Conservation (phyloP, 2,797 vertebrate species). For the Cynodonichthys magdalenae region DNA sequence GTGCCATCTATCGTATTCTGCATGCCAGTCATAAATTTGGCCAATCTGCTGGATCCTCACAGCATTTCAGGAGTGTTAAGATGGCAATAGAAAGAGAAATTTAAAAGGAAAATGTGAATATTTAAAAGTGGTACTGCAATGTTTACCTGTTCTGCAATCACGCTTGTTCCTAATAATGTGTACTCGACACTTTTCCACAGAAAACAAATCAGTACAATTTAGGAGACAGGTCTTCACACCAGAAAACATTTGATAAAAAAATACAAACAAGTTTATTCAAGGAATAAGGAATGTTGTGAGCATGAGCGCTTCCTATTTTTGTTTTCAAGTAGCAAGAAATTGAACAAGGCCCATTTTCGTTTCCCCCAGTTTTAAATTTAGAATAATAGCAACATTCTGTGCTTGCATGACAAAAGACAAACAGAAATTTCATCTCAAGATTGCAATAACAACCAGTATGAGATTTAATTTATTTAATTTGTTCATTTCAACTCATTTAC, state of each 20-base stretch:
- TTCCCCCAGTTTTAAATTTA: slow-evolving; percentile 2
- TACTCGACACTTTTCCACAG: neutral
- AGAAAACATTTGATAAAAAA: too few relatives aligned
- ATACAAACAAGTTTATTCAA: slow-evolving; percentile 28
- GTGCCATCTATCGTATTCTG: too few relatives aligned
- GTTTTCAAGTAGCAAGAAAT: slow-evolving; percentile 23
- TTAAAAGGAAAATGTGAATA: too few relatives aligned
- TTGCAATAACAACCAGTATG: slow-evolving; percentile 41
- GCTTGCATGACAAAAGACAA: neutral
- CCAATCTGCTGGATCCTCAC: too few relatives aligned
- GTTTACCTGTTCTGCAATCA: too few relatives aligned
- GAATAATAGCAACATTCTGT: slow-evolving; percentile 27
- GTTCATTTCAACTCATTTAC: slow-evolving; percentile 3
- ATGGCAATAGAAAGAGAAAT: too few relatives aligned
- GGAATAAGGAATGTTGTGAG: slow-evolving; percentile 11
- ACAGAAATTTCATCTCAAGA: slow-evolving; percentile 16
- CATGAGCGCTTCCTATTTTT: slow-evolving; percentile 14
- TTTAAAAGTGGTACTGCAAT: too few relatives aligned
- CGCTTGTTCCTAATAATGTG: too few relatives aligned
- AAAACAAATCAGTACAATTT: slow-evolving; percentile 27
- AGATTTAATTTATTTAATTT: slow-evolving; percentile 33
- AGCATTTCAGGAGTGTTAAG: too few relatives aligned
- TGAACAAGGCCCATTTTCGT: slow-evolving; percentile 7
- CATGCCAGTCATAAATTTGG: too few relatives aligned
- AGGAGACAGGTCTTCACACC: slow-evolving; percentile 18